Percentiles rank a stretch among this genome's conserved stretches.
These are phyloP conservation scores for Brachyistius frenatus DNA, from an alignment of 2,113 vertebrate species.

Conservation along the genomic window DNA sequence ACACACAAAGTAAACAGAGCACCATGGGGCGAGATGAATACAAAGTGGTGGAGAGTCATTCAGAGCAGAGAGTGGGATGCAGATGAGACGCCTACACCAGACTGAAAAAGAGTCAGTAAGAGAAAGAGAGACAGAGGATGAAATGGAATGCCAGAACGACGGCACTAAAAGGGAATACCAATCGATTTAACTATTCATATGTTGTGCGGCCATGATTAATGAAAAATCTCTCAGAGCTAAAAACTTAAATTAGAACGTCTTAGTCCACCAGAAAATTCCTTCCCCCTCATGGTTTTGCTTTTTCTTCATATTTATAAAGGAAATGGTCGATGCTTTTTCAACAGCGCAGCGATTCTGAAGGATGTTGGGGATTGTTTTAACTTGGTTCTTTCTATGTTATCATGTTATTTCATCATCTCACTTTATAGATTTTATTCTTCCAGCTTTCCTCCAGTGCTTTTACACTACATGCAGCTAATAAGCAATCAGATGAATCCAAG, in stretches of 20 bases:
- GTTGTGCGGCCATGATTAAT: conserved; percentile 51
- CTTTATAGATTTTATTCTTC: too few relatives aligned
- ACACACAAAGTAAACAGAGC: conserved; percentile 63
- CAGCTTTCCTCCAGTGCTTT: too few relatives aligned
- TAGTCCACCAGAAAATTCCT: background rate
- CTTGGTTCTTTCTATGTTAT: too few relatives aligned
- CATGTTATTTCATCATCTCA: too few relatives aligned
- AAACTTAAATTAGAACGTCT: conserved; percentile 1
- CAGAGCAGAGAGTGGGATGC: conserved; percentile 71
- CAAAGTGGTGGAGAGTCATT: conserved; percentile 70
- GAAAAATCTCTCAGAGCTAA: conserved; percentile 9
- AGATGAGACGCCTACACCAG: conserved; percentile 77
- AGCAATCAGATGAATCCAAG: background rate
- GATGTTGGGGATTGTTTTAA: too few relatives aligned
- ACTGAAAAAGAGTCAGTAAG: conserved; percentile 34
- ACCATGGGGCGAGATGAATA: conserved; percentile 69
- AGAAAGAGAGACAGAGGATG: conserved; percentile 30
- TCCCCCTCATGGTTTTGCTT: background rate
- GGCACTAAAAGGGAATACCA: conserved; percentile 50
- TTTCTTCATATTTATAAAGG: background rate
- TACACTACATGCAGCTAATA: too few relatives aligned
- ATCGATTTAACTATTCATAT: conserved; percentile 53
- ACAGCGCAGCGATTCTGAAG: too few relatives aligned
- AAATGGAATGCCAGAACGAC: conserved; percentile 39
- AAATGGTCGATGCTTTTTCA: too few relatives aligned